Percentiles rank a stretch among this genome's conserved stretches.
Evolutionary conservation across 1,140 invertebrate genomes (phyloP).

Genomic region (Liolophura sinensis): DNA sequence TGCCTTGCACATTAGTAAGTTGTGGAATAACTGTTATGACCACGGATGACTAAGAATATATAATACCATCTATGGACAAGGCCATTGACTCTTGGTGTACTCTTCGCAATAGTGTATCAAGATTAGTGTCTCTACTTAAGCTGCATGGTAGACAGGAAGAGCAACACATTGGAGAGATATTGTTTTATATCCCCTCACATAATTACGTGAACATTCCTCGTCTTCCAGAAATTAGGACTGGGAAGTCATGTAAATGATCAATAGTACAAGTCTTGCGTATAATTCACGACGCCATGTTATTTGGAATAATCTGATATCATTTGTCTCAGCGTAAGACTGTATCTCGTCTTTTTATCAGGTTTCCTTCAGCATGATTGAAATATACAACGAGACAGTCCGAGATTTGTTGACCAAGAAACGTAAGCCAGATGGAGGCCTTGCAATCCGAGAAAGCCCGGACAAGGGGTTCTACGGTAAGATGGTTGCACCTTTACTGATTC

Average conservation of each 20-base stretch:
- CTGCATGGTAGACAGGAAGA: no score
- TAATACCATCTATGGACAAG: neutral
- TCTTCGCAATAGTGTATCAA: neutral
- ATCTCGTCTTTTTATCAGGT: conserved; percentile 42
- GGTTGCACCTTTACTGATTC: neutral
- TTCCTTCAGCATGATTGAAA: conserved; percentile 66
- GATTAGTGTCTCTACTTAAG: neutral
- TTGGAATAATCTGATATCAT: neutral
- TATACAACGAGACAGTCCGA: conserved; percentile 66
- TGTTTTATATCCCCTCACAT: no score
- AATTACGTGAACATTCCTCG: neutral
- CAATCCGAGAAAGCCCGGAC: conserved; percentile 64
- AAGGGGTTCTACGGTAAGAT: conserved; percentile 65
- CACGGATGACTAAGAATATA: neutral
- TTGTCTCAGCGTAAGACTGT: neutral
- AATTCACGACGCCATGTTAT: neutral
- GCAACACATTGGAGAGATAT: no score
- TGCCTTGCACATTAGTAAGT: neutral
- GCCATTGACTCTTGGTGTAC: neutral
- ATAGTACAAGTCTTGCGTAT: neutral
- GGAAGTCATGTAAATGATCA: neutral
- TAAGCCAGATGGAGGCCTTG: conserved; percentile 58
- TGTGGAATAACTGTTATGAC: neutral
- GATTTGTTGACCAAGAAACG: conserved; percentile 58
- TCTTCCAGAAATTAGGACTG: neutral